Evolutionary conservation across 2,113 vertebrate species (phyloP).

Genomic region (Cygnus buccinator): DNA sequence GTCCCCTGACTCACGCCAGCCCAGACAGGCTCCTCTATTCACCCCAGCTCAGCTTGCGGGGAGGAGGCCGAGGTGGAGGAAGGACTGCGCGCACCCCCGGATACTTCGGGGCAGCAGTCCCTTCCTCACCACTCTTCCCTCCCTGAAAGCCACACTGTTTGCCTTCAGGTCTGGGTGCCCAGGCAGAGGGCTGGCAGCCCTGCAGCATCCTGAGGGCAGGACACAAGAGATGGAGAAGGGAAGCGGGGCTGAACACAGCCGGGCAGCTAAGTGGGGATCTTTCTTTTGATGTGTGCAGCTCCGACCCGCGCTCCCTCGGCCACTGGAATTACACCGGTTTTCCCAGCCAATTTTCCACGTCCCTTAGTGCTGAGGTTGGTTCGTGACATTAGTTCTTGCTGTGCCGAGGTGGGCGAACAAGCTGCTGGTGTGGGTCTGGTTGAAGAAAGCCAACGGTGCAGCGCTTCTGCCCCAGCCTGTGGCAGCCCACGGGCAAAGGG

Average conservation of each 20-base stretch:
- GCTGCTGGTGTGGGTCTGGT: background rate
- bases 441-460: background rate
- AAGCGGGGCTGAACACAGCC: background rate
- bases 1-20: background rate
- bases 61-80: background rate
- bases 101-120: rapidly evolving
- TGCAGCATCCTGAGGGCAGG: background rate
- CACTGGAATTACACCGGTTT: background rate
- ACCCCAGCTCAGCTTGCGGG: background rate
- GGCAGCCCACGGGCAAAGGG: background rate
- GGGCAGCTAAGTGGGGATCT: background rate
- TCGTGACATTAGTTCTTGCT: slow-evolving; percentile 9
- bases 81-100: background rate
- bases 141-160: background rate
- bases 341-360: slow-evolving; percentile 36
- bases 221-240: slow-evolving; percentile 13
- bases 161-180: background rate
- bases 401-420: slow-evolving; percentile 3
- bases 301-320: background rate
- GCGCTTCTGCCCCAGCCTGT: background rate
- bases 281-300: slow-evolving; percentile 21
- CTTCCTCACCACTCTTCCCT: background rate
- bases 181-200: background rate
- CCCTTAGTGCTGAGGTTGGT: background rate
- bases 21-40: background rate